Conservation (phyloP, 2,888 invertebrate species). For the Trichogramma dendrolimi region DNA sequence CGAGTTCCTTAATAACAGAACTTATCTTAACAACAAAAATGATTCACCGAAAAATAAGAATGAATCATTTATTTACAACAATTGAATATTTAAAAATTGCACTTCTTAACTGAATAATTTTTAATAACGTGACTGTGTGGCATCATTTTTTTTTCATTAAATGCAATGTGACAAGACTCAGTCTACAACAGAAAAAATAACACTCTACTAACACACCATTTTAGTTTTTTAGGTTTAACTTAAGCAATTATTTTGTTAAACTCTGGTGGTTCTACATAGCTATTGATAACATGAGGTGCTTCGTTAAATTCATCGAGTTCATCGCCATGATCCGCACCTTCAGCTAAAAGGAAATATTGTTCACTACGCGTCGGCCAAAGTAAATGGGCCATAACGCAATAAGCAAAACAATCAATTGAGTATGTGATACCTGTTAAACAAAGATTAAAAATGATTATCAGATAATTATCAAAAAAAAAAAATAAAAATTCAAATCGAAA, state of each 20-base stretch:
- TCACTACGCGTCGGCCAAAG: conserved; percentile 93
- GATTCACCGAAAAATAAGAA: too few species aligned
- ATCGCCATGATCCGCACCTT: conserved; percentile 58
- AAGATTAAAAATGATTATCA: conserved; percentile 8
- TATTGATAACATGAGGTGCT: conserved; percentile 77
- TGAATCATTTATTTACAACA: too few species aligned
- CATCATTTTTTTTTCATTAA: conserved; percentile 8
- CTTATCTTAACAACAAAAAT: too few species aligned
- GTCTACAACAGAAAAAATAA: too few species aligned
- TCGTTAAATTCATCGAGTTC: conserved; percentile 89
- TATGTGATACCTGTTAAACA: conserved; percentile 79
- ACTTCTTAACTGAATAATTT: too few species aligned
- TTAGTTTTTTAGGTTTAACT: conserved; percentile 19
- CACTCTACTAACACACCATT: neutral
- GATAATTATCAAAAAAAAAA: conserved; percentile 7
- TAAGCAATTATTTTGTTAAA: conserved; percentile 49
- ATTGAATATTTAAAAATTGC: too few species aligned
- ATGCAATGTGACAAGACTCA: neutral
- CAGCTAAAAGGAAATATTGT: conserved; percentile 79
- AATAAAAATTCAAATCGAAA: conserved; percentile 8
- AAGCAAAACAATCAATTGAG: conserved; percentile 92
- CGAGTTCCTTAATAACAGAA: too few species aligned
- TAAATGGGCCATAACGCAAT: conserved; percentile 90
- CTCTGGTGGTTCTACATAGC: conserved; percentile 53
- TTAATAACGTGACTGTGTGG: too few species aligned